A percentile compares a stretch with the other conserved stretches of the same genome.
These are phyloP conservation scores for Eutrigla gurnardus DNA, from an alignment of 2,797 vertebrate species.

Conservation along the genomic window DNA sequence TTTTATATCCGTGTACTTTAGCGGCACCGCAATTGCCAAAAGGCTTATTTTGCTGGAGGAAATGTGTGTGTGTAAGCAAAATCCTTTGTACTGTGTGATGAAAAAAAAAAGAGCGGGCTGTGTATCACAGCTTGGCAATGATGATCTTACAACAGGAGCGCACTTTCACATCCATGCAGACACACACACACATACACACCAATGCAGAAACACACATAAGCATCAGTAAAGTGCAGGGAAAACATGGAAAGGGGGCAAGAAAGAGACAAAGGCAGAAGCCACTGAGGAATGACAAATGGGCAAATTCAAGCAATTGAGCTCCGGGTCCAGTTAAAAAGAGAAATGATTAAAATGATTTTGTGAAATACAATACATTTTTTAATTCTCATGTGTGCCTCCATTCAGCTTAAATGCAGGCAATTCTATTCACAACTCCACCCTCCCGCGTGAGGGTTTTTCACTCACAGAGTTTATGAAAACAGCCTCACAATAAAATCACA, in stretches of 20 bases:
- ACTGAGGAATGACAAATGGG: slow-evolving; percentile 42
- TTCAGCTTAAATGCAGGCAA: slow-evolving; percentile 6
- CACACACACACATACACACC: slow-evolving; percentile 14
- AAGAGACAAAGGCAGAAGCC: slow-evolving; percentile 32
- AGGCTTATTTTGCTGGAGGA: slow-evolving; percentile 73
- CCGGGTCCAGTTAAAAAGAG: slow-evolving; percentile 10
- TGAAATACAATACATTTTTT: not conserved
- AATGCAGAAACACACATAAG: slow-evolving; percentile 45
- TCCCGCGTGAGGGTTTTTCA: slow-evolving; percentile 21
- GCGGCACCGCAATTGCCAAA: slow-evolving; percentile 58
- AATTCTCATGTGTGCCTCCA: not conserved
- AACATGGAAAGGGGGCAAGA: slow-evolving; percentile 50
- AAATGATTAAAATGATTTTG: slow-evolving; percentile 35
- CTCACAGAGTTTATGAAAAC: slow-evolving; percentile 40
- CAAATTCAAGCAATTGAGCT: slow-evolving; percentile 33
- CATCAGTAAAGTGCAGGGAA: slow-evolving; percentile 56
- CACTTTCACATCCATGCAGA: slow-evolving; percentile 26
- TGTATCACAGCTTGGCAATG: slow-evolving; percentile 68
- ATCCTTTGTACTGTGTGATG: slow-evolving; percentile 75
- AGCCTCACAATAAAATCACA: slow-evolving; percentile 36
- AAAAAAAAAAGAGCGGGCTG: slow-evolving; percentile 73
- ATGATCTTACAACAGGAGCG: slow-evolving; percentile 51
- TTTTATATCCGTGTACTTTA: slow-evolving; percentile 63
- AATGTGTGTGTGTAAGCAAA: slow-evolving; percentile 76
- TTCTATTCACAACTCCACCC: not conserved